phyloP scores from a whole-genome alignment of 2,797 vertebrate species.

The Hephaestus fuliginosus region DNA sequence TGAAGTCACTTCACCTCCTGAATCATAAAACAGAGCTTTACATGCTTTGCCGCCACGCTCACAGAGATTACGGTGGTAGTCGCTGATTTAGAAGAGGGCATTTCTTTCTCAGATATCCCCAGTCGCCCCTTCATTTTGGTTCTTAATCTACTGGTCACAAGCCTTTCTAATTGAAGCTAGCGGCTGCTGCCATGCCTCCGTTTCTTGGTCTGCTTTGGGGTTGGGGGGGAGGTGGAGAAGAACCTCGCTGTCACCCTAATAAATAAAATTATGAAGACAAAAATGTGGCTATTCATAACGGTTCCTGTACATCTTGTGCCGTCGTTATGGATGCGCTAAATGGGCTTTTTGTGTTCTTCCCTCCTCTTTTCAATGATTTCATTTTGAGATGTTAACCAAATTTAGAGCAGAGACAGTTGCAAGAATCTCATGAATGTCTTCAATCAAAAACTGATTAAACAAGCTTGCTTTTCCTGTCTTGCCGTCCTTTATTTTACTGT shows the following conservation, averaged over 20 bases:
- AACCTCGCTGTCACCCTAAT: not conserved
- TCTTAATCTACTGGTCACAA: conserved; percentile 34
- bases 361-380: conserved; percentile 21
- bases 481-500: not conserved
- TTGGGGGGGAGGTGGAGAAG: not conserved
- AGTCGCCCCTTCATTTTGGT: not conserved
- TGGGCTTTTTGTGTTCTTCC: conserved; percentile 25
- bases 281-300: conserved; percentile 55
- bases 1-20: not conserved
- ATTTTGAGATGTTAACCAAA: conserved; percentile 23
- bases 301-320: conserved; percentile 25
- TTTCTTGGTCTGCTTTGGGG: not conserved
- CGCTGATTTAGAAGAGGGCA: not conserved
- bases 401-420: conserved; percentile 27
- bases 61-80: not conserved
- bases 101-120: not conserved
- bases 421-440: conserved; percentile 29
- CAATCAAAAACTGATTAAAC: not conserved
- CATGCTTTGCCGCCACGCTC: not conserved
- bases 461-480: not conserved
- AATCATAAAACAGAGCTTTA: not conserved
- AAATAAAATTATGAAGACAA: conserved; percentile 15
- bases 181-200: conserved; percentile 22
- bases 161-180: conserved; percentile 8
- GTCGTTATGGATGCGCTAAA: conserved; percentile 7